phyloP scores from a whole-genome alignment of 2,888 invertebrate species.

The Agriopis marginaria region DNA sequence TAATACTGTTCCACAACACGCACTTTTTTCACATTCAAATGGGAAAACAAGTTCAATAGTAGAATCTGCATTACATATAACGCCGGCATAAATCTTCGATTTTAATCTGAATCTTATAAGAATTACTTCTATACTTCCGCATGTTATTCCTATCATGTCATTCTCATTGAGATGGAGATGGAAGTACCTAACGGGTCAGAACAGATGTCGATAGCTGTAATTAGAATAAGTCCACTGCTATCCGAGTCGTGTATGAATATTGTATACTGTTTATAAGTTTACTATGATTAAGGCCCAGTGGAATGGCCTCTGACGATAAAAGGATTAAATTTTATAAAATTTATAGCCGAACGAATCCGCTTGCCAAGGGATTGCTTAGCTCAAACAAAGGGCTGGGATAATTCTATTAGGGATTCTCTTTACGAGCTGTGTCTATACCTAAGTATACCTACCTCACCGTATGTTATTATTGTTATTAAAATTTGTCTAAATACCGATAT shows the following conservation, averaged over 20 bases:
- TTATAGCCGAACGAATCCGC: conserved; percentile 65
- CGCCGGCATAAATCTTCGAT: no score
- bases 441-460: neutral
- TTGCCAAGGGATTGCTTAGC: conserved; percentile 50
- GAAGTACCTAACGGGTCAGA: no score
- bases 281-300: conserved; percentile 52
- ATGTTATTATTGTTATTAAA: conserved; percentile 5
- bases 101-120: no score
- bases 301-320: conserved; percentile 72
- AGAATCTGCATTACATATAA: no score
- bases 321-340: conserved; percentile 80
- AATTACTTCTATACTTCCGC: no score
- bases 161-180: no score
- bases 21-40: no score
- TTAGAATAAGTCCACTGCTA: neutral
- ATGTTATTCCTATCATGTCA: no score
- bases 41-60: no score
- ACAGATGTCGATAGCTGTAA: no score
- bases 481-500: neutral
- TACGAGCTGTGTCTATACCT: conserved; percentile 11
- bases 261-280: conserved; percentile 19
- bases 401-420: conserved; percentile 44
- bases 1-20: no score
- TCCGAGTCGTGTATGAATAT: neutral
- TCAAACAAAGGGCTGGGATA: conserved; percentile 47